Conservation (phyloP, 1,140 invertebrate species). For the Atopsyche davidsoni region DNA sequence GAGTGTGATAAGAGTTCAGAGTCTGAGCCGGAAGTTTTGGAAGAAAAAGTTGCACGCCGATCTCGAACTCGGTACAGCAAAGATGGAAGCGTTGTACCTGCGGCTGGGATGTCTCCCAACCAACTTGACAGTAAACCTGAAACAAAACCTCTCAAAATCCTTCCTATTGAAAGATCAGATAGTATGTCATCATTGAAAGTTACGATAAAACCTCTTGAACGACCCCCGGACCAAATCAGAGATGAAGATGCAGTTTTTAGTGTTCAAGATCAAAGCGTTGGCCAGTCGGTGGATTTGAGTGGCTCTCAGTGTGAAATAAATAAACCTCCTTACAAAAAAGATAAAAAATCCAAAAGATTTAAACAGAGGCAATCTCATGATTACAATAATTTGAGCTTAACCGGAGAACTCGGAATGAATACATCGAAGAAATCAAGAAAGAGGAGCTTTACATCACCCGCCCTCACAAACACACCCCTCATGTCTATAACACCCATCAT, state of each 20-base stretch:
- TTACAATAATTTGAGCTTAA: constrained; percentile 21
- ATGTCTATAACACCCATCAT: constrained; percentile 49
- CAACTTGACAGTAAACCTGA: constrained; percentile 26
- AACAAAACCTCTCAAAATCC: constrained; percentile 24
- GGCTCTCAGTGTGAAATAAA: constrained; percentile 10
- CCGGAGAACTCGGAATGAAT: constrained; percentile 31
- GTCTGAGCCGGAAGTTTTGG: constrained; percentile 65
- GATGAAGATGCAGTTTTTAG: constrained; percentile 19
- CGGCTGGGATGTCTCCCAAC: constrained; percentile 36
- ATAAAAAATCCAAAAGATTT: constrained; percentile 37
- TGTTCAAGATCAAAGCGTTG: constrained; percentile 15
- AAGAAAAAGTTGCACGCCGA: constrained; percentile 70
- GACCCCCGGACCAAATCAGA: constrained; percentile 9
- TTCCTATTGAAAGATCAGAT: constrained; percentile 30
- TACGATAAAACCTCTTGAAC: constrained; percentile 54
- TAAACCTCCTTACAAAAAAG: constrained; percentile 34
- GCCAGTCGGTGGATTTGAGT: constrained; percentile 3
- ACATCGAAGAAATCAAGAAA: constrained; percentile 41
- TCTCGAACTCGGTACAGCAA: constrained; percentile 69
- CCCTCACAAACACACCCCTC: constrained; percentile 44
- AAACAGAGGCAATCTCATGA: constrained; percentile 34
- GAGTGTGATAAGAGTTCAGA: constrained; percentile 82
- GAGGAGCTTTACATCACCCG: constrained; percentile 45
- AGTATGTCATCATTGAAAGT: constrained; percentile 50
- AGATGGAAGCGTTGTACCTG: constrained; percentile 48